Evolutionary conservation across 2,797 vertebrate species (phyloP), one percentile per base, ranked within the genome.

Genomic region (Tolypeutes matacus): DNA sequence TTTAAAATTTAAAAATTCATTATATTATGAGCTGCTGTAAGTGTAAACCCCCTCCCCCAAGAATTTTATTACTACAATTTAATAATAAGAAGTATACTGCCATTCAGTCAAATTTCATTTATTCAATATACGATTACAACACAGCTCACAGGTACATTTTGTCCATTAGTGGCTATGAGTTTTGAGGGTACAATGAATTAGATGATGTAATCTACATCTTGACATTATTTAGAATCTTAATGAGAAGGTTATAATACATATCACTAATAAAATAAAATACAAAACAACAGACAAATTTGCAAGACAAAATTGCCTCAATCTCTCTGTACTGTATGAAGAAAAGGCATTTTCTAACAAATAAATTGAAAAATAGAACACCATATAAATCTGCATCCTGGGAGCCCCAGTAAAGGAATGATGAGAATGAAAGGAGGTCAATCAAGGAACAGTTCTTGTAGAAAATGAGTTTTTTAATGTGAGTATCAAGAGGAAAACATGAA

Each of bases 401-500:
- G 36, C 39, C 42, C 58, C 36, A 42, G 27, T 8, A 80, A 67
- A 96, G 53, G 46, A 78, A 77, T 2, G 0, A 58, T 70, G 46
- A n/a, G n/a, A 86, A 75, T 70, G 86, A 92, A 56, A 86, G 36
- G 72, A 75, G 12, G 31, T 82, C 76, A 34, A 0, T 94, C 36
- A 62, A 88, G 34, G 15, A 86, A 88, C 93, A 58, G 17, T 82
- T 92, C n/a, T 87, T 84, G 75, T 73, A 90, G 53, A 53, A 96
- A 96, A 94, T 90, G 65, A 39, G 46, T 78, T 89, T 95, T 95
- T 64, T 62, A 86, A 76, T 65, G 13, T 86, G 49, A 91, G 58
- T 83, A 58, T 94, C 84, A 2, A 56, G 46, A 85, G 86, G 65
- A 93, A 93, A 95, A 58, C 17, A 31, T 75, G 70, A 95, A 80